phyloP scores from a whole-genome alignment of 2,113 vertebrate genomes.

The human (Homo sapiens) region GRCh38 chr19:58204501-58205000 shows the following conservation, averaged over 20 bases:
- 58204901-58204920: not conserved
- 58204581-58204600: no score
- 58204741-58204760: not conserved
- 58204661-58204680: not conserved
- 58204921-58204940: not conserved
- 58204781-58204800: not conserved
- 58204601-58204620: not conserved
- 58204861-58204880: not conserved
- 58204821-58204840: not conserved
- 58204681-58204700: not conserved
- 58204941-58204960: not conserved
- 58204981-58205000: not conserved
- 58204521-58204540: no score
- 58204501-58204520: not conserved
- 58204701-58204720: not conserved
- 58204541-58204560: not conserved
- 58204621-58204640: not conserved
- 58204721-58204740: not conserved
- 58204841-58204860: not conserved
- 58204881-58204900: not conserved
- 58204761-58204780: not conserved
- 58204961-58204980: no score
- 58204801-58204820: not conserved
- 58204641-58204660: not conserved
- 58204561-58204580: no score